Percentiles rank a stretch among this genome's conserved stretches.
phyloP scores from a whole-genome alignment of 2,113 vertebrate species.

The Pontoporia blainvillei region DNA sequence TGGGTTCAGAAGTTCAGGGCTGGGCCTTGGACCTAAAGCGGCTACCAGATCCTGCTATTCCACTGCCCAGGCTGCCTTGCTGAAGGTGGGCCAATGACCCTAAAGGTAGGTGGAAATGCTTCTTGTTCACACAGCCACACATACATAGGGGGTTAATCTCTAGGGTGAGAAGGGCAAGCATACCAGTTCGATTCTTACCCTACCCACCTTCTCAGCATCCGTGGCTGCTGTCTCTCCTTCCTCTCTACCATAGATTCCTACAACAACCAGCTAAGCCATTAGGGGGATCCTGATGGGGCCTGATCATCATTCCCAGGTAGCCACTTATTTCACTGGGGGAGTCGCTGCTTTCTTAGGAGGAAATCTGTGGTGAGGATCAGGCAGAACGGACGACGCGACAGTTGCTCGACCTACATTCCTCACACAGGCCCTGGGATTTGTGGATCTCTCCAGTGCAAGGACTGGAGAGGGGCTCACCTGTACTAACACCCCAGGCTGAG shows the following conservation, averaged over 20 bases:
- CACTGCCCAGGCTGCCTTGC: not conserved
- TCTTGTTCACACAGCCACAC: not conserved
- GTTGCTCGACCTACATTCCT: not conserved
- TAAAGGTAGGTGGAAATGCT: not conserved
- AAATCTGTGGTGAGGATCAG: not conserved
- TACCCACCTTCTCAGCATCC: not conserved
- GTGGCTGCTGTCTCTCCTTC: not conserved
- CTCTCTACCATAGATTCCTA: not conserved
- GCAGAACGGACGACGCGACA: not conserved
- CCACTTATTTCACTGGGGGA: not conserved
- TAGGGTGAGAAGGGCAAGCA: not conserved
- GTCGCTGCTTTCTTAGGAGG: not conserved
- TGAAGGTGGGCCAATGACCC: not conserved
- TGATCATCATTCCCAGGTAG: not conserved
- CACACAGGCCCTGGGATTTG: not conserved
- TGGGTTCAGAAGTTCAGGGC: not conserved
- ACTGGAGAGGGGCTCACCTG: not conserved
- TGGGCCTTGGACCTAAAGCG: not conserved
- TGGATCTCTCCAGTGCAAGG: not conserved
- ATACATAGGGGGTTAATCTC: not conserved
- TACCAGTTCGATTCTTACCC: not conserved
- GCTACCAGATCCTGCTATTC: not conserved
- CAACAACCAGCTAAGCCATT: not conserved
- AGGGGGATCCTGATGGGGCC: not conserved
- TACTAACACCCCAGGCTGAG: not conserved